Evolutionary conservation across 2,797 vertebrate species (phyloP).

Genomic region (Cercopithecus mitis): DNA sequence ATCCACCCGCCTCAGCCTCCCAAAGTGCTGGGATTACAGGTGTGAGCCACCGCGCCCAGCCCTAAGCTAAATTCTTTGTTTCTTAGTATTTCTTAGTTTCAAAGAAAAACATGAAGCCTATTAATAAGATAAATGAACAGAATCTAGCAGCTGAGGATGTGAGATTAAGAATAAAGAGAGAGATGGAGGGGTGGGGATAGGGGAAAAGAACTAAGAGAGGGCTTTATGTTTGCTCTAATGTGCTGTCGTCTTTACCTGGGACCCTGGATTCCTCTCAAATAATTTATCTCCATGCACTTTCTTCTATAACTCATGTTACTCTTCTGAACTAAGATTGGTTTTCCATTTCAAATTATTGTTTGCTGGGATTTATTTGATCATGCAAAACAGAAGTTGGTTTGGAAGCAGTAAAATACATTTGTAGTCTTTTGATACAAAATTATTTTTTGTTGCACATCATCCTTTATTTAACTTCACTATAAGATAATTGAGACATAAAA

Average conservation of each 20-base stretch:
- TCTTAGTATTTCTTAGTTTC: background rate
- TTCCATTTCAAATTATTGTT: background rate
- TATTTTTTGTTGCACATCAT: background rate
- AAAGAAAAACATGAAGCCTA: background rate
- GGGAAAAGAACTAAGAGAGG: background rate
- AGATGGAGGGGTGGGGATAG: background rate
- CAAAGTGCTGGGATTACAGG: background rate
- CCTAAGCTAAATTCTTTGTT: background rate
- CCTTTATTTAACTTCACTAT: background rate
- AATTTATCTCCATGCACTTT: background rate
- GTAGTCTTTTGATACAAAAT: background rate
- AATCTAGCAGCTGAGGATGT: background rate
- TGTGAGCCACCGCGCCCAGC: background rate
- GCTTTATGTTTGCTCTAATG: background rate
- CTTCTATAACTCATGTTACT: background rate
- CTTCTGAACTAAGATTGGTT: background rate
- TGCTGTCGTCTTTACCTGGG: background rate
- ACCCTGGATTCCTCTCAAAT: background rate
- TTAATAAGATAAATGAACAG: background rate
- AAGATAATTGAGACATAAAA: slow-evolving; percentile 30
- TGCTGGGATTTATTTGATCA: background rate
- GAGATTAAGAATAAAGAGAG: background rate
- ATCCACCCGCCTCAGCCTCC: background rate
- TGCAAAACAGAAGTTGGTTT: background rate
- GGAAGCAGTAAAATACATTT: background rate